Percentiles rank a stretch among this genome's conserved stretches.
These are phyloP conservation scores for Conistra vaccinii DNA, from an alignment of 2,888 invertebrate species.

Conservation along the genomic window DNA sequence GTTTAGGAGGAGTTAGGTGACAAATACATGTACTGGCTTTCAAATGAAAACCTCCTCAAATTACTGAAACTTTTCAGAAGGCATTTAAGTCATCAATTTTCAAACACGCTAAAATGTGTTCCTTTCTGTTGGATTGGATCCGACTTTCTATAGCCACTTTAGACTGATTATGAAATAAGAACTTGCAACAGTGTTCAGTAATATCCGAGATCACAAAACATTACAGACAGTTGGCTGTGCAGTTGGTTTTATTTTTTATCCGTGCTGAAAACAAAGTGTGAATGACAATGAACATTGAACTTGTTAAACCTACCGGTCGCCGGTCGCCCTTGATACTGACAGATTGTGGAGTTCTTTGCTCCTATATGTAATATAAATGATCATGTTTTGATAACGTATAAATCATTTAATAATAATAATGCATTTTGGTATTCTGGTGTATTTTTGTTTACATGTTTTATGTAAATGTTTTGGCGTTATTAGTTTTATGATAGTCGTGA, in stretches of 20 bases:
- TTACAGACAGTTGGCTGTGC: background rate
- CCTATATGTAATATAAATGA: slow-evolving; percentile 20
- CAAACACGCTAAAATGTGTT: background rate
- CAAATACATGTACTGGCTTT: too few relatives aligned
- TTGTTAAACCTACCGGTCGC: slow-evolving; percentile 27
- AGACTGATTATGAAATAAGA: background rate
- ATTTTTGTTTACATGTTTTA: background rate
- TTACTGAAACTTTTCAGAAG: background rate
- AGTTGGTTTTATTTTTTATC: slow-evolving; percentile 27
- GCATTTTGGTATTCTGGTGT: background rate
- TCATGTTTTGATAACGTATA: slow-evolving; percentile 20
- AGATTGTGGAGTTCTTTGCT: slow-evolving; percentile 52
- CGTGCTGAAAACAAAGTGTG: slow-evolving; percentile 32
- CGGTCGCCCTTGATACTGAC: slow-evolving; percentile 50
- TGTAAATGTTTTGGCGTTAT: background rate
- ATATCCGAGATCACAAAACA: slow-evolving; percentile 7
- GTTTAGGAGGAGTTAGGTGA: too few relatives aligned
- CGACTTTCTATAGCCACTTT: background rate
- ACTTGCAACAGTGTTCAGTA: background rate
- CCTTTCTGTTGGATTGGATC: background rate
- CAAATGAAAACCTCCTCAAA: background rate
- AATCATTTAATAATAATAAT: slow-evolving; percentile 6
- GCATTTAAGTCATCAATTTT: background rate
- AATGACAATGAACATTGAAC: slow-evolving; percentile 57
- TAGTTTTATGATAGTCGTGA: background rate